Evolutionary conservation across 2,113 vertebrate species (phyloP), one percentile per base, ranked within the genome.

Genomic region (Phalacrocorax aristotelis): DNA sequence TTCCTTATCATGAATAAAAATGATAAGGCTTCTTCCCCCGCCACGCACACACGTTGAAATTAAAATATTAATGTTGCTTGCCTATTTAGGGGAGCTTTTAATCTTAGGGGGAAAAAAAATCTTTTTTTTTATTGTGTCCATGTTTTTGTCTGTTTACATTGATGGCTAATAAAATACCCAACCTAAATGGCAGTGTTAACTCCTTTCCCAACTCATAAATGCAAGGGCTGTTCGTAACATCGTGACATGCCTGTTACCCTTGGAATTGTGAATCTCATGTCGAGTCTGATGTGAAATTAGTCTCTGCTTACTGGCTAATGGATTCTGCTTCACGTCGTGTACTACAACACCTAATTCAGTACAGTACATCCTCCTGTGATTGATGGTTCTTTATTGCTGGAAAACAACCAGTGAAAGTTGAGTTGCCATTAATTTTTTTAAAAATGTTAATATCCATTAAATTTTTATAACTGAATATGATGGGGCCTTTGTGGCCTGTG

Each of bases 401-500:
- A 85, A 89, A 96, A 87, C 75, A 93, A 57, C 40, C 46, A 44
- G 61, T 57, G 83, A 44, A 91, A 87, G n/a, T 61, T 34, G 34
- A 72, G 34, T 89, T 79, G 17, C 13, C 14, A 4, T 89, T 77
- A 62, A 20, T 81, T 54, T 79, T 65, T 55, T 52, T 5, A 27
- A 17, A 38, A 57, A 55, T n/a, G 25, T 80, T 94, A 92, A 57
- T 89, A 80, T 72, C 76, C 23, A 29, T 71, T 86, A 79, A 27
- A 0, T 55, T 92, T 91, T 92, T 91, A 29, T 71, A 71, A 74
- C 22, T 38, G 44, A 42, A 13, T 84, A 38, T 62, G 23, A 65
- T 5, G 5, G 11, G 10, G 36, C 58, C 25, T 95, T 83, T 78
- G 61, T 92, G 61, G 46, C 34, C 91, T 71, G 30, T 69, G 38